Evolutionary conservation across 2,888 invertebrate species (phyloP).

Genomic region (Kryphioiulus occultus): DNA sequence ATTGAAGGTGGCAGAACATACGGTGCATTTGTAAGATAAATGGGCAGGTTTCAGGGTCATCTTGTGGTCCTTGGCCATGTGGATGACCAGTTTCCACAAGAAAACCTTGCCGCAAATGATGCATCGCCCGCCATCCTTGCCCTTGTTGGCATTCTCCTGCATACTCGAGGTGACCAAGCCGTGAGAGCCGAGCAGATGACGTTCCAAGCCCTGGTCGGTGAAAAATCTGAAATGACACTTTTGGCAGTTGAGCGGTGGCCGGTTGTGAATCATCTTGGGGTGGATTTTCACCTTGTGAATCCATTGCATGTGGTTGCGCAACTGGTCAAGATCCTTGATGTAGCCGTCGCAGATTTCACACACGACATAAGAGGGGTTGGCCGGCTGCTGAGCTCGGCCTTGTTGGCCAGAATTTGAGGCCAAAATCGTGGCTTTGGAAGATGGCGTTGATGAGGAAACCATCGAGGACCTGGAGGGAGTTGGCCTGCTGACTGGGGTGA

Average conservation of each 20-base stretch:
- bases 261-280: slow-evolving; percentile 93
- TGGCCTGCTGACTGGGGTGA: slow-evolving; percentile 77
- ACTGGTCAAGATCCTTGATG: slow-evolving; percentile 91
- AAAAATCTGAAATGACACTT: slow-evolving; percentile 97
- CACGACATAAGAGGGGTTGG: slow-evolving; percentile 79
- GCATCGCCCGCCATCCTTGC: slow-evolving; percentile 92
- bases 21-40: slow-evolving; percentile 92
- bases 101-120: slow-evolving; percentile 94
- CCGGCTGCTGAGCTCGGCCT: slow-evolving; percentile 55
- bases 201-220: slow-evolving; percentile 94
- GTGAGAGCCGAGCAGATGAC: slow-evolving; percentile 92
- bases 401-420: slow-evolving; percentile 61
- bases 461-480: not conserved
- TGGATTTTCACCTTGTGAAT: slow-evolving; percentile 97
- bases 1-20: slow-evolving; percentile 92
- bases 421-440: slow-evolving; percentile 64
- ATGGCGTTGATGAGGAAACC: slow-evolving; percentile 62
- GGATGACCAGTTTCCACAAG: slow-evolving; percentile 91
- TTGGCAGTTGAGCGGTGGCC: slow-evolving; percentile 93
- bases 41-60: slow-evolving; percentile 92
- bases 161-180: slow-evolving; percentile 94
- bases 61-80: slow-evolving; percentile 90
- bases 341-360: slow-evolving; percentile 98
- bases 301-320: slow-evolving; percentile 97
- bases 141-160: slow-evolving; percentile 94